Evolutionary conservation across 2,797 vertebrate genomes (phyloP).

Genomic region (Pterois miles): DNA sequence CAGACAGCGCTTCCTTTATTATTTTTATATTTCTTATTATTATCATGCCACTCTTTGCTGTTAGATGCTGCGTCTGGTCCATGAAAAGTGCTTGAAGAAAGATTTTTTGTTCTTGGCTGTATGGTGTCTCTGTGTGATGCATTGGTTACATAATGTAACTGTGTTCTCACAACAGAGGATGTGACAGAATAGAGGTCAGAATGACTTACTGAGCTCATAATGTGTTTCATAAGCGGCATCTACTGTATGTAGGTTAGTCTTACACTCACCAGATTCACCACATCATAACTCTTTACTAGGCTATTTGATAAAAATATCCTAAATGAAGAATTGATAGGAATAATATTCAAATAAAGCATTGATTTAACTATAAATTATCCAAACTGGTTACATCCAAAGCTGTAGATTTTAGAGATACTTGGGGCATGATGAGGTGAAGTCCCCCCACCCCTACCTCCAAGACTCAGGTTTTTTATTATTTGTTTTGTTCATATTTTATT

Average conservation of each 20-base stretch:
- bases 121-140: constrained; percentile 47
- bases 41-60: not conserved
- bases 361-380: not conserved
- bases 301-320: not conserved
- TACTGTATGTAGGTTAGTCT: constrained; percentile 45
- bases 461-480: not conserved
- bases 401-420: not conserved
- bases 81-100: not conserved
- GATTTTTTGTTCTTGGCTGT: constrained; percentile 3
- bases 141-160: constrained; percentile 67
- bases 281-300: not conserved
- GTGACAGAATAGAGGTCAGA: constrained; percentile 72
- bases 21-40: not conserved
- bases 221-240: constrained; percentile 65
- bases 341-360: not conserved
- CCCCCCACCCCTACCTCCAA: not conserved
- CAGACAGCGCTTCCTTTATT: constrained; percentile 11
- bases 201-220: constrained; percentile 60
- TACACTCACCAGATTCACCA: not conserved
- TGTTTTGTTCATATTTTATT: not conserved
- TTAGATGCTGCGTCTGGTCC: not conserved
- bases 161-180: constrained; percentile 67
- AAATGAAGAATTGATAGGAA: not conserved
- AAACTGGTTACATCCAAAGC: not conserved
- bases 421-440: not conserved